Conservation (phyloP, 2,797 vertebrate genomes). For the Sparidentex hasta region DNA sequence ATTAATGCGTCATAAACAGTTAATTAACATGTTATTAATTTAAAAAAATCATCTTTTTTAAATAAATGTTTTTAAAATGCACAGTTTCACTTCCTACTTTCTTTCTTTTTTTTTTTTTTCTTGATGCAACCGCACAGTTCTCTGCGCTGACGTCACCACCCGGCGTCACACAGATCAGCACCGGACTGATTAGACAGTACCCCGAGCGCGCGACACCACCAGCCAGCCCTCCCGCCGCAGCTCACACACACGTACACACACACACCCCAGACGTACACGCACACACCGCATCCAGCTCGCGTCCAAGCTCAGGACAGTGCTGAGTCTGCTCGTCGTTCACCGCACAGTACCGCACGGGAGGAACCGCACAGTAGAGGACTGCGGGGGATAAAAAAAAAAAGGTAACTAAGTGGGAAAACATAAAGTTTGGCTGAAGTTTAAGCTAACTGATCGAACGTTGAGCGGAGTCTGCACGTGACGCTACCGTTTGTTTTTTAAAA, state of each 20-base stretch:
- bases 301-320: not conserved
- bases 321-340: not conserved
- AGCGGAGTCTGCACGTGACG: no score
- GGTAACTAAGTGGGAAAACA: conserved; percentile 10
- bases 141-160: conserved; percentile 16
- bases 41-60: not conserved
- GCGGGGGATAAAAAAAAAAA: not conserved
- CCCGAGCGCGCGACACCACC: conserved; percentile 1
- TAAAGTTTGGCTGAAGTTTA: not conserved
- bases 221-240: not conserved
- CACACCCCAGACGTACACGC: no score
- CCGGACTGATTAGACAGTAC: conserved; percentile 15
- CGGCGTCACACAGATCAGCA: conserved; percentile 24
- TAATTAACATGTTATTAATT: no score
- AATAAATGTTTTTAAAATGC: not conserved
- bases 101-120: not conserved
- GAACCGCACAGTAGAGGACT: no score
- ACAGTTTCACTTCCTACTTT: not conserved
- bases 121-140: not conserved
- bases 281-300: not conserved
- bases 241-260: not conserved
- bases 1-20: no score
- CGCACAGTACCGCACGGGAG: not conserved
- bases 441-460: no score
- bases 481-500: no score